Evolutionary conservation across 2,888 invertebrate genomes (phyloP).

Genomic region (Eristalis intricaria): DNA sequence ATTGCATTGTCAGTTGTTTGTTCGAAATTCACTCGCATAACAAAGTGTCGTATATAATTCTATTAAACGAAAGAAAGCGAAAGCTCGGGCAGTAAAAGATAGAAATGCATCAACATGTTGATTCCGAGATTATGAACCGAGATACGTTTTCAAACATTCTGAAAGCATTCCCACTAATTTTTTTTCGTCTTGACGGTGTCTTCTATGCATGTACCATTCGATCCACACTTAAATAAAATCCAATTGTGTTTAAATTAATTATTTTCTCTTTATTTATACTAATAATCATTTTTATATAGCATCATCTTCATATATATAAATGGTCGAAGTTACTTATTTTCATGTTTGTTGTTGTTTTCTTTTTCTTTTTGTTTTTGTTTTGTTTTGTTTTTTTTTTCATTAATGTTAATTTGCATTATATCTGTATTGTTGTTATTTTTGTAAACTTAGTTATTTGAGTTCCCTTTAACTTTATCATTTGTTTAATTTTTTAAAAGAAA

Average conservation of each 20-base stretch:
- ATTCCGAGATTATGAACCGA: too few relatives aligned
- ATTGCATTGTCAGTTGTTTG: too few relatives aligned
- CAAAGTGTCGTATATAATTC: too few relatives aligned
- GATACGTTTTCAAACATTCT: too few relatives aligned
- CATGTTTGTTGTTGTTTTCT: conserved; percentile 18
- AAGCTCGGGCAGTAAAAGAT: too few relatives aligned
- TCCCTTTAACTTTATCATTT: conserved; percentile 51
- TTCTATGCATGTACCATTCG: too few relatives aligned
- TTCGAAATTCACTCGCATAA: too few relatives aligned
- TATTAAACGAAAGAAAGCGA: too few relatives aligned
- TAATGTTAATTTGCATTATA: conserved; percentile 47
- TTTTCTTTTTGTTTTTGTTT: too few relatives aligned
- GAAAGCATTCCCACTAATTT: too few relatives aligned
- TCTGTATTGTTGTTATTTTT: conserved; percentile 33
- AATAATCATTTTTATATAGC: conserved; percentile 70
- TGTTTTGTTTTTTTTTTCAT: conserved; percentile 15
- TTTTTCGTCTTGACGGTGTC: too few relatives aligned
- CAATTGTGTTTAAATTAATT: conserved; percentile 27
- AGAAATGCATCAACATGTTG: too few relatives aligned
- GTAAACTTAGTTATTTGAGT: conserved; percentile 66
- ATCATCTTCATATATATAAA: conserved; percentile 71
- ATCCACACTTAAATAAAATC: neutral
- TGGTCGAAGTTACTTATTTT: conserved; percentile 63
- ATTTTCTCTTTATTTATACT: conserved; percentile 68
- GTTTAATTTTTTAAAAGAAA: conserved; percentile 47